These are phyloP conservation scores for human DNA, from an alignment of 2,113 vertebrate species.

Conservation along the genomic window GRCh38 chrY:3107001-3107500, in stretches of 20 bases:
- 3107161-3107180: not conserved
- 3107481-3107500: not conserved
- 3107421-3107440: not conserved
- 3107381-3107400: not conserved
- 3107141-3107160: not conserved
- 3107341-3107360: not conserved
- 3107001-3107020: not conserved
- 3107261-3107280: not conserved
- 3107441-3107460: not conserved
- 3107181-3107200: not conserved
- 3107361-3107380: not conserved
- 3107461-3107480: not conserved
- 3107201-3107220: not conserved
- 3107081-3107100: not conserved
- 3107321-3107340: not conserved
- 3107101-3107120: not conserved
- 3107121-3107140: not conserved
- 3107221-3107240: not conserved
- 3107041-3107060: not conserved
- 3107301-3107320: not conserved
- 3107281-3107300: not conserved
- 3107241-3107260: not conserved
- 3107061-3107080: not conserved
- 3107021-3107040: not conserved
- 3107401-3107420: not conserved